Conservation (phyloP, 2,888 invertebrate genomes). For the Cepaea hortensis region DNA sequence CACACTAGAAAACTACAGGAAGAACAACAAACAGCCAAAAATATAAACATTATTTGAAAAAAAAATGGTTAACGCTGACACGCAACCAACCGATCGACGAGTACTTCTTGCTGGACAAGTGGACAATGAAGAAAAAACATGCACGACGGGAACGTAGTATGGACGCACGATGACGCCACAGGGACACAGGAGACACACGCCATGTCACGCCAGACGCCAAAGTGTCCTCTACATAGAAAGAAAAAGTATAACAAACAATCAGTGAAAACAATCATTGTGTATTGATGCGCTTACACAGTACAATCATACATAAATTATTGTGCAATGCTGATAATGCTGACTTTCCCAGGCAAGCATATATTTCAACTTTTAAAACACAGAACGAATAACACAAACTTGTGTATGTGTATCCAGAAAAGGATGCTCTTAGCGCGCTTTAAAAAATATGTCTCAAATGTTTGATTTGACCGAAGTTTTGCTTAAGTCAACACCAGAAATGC, state of each 20-base stretch:
- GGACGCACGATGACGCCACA: constrained; percentile 60
- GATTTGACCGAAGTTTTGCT: too few species aligned
- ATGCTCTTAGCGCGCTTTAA: too few species aligned
- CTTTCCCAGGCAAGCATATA: too few species aligned
- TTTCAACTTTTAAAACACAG: too few species aligned
- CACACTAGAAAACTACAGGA: constrained; percentile 46
- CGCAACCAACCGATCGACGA: constrained; percentile 45
- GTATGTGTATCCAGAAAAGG: too few species aligned
- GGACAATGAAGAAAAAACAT: constrained; percentile 50
- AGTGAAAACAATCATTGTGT: background rate
- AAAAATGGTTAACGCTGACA: constrained; percentile 32
- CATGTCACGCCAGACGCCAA: constrained; percentile 57
- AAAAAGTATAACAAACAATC: constrained; percentile 50
- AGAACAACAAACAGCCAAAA: constrained; percentile 49
- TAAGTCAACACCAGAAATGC: too few species aligned
- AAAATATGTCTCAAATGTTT: too few species aligned
- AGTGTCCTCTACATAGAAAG: constrained; percentile 61
- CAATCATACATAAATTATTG: too few species aligned
- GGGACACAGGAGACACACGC: constrained; percentile 58
- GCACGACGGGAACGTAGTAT: constrained; percentile 51
- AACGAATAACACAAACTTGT: too few species aligned
- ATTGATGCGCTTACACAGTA: background rate
- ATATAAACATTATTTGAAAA: constrained; percentile 10
- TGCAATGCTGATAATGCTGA: too few species aligned
- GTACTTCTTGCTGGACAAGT: constrained; percentile 50